These are phyloP conservation scores for Muscidifurax raptorellus DNA, from an alignment of 1,140 invertebrate genomes.

Conservation along the genomic window DNA sequence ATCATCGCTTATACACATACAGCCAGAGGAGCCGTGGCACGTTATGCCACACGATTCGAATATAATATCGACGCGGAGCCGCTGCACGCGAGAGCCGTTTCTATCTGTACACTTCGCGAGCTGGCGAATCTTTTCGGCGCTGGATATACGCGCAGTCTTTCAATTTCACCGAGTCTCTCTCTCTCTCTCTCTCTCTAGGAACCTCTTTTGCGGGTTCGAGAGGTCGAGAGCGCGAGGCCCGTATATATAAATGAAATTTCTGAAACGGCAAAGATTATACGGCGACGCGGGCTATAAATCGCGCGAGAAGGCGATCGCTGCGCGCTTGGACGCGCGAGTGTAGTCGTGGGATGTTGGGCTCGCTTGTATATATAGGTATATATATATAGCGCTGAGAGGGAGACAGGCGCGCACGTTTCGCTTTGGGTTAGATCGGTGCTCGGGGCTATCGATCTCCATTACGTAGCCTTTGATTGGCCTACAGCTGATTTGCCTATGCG, in stretches of 20 bases:
- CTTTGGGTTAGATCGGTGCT: conserved; percentile 58
- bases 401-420: conserved; percentile 45
- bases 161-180: conserved; percentile 2
- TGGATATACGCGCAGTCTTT: conserved; percentile 1
- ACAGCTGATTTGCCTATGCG: conserved; percentile 61
- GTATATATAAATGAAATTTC: conserved; percentile 17
- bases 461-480: conserved; percentile 36
- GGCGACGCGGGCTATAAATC: conserved; percentile 42
- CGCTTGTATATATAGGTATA: neutral
- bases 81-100: too few species aligned
- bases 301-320: conserved; percentile 24
- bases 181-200: neutral
- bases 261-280: conserved; percentile 35
- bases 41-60: too few species aligned
- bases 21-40: too few species aligned
- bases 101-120: too few species aligned
- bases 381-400: neutral
- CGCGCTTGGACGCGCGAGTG: neutral
- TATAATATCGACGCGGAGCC: too few species aligned
- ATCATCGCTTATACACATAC: too few species aligned
- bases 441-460: conserved; percentile 69
- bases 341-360: conserved; percentile 51
- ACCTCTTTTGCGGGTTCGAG: neutral
- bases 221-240: neutral
- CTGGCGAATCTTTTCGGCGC: neutral